A percentile compares a stretch with the other conserved stretches of the same genome.
Conservation (phyloP, 1,140 invertebrate species). For the Drosophila melanogaster region Release_6_plus_ISO1_MT NT_033777.3:27077501-27078000, state of each 20-base stretch:
- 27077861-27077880: background rate
- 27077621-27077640: slow-evolving; percentile 41
- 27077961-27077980: background rate
- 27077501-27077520: slow-evolving; percentile 55
- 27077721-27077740: background rate
- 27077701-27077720: slow-evolving; percentile 12
- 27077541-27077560: slow-evolving; percentile 43
- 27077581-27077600: slow-evolving; percentile 27
- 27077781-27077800: background rate
- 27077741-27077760: background rate
- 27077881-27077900: background rate
- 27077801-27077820: background rate
- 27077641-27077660: slow-evolving; percentile 46
- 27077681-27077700: slow-evolving; percentile 12
- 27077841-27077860: background rate
- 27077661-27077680: slow-evolving; percentile 6
- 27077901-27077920: background rate
- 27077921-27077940: background rate
- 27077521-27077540: slow-evolving; percentile 55
- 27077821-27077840: background rate
- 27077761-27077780: slow-evolving; percentile 2
- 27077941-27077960: background rate
- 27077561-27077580: slow-evolving; percentile 52
- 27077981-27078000: too few relatives aligned
- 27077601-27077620: slow-evolving; percentile 56